phyloP scores from a whole-genome alignment of 2,113 vertebrate genomes.

The Neomonachus schauinslandi region DNA sequence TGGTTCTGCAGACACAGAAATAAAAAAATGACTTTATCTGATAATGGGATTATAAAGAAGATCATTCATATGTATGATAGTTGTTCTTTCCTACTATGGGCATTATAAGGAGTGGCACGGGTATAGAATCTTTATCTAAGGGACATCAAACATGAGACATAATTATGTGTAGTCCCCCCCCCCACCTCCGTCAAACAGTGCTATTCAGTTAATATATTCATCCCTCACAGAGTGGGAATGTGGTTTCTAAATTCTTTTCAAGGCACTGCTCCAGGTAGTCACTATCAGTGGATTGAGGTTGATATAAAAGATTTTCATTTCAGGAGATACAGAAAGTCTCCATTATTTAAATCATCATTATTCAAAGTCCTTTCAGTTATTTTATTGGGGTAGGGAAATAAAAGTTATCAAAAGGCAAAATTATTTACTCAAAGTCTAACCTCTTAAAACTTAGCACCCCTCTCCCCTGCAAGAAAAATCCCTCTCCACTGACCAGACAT shows the following conservation, averaged over 20 bases:
- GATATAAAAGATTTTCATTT: neutral
- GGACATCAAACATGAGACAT: neutral
- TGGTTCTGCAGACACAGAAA: neutral
- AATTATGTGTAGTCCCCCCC: neutral
- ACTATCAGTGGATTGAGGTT: neutral
- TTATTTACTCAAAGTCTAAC: neutral
- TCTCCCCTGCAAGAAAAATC: neutral
- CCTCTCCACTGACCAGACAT: neutral
- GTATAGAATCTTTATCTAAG: neutral
- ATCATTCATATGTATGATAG: neutral
- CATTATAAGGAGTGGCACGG: neutral
- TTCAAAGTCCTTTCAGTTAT: neutral
- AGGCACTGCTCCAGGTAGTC: neutral
- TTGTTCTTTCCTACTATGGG: neutral
- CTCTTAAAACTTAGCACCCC: neutral
- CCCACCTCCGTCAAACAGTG: neutral
- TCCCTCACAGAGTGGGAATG: neutral
- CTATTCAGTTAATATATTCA: neutral
- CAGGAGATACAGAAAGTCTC: neutral
- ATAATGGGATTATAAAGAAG: neutral
- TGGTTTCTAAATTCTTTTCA: neutral
- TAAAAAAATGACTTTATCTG: conserved; percentile 33
- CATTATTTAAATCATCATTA: neutral
- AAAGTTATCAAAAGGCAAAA: neutral
- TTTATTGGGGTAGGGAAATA: neutral